These are phyloP conservation scores for Standfussiana lucernea DNA, from an alignment of 2,888 invertebrate genomes.

Conservation along the genomic window DNA sequence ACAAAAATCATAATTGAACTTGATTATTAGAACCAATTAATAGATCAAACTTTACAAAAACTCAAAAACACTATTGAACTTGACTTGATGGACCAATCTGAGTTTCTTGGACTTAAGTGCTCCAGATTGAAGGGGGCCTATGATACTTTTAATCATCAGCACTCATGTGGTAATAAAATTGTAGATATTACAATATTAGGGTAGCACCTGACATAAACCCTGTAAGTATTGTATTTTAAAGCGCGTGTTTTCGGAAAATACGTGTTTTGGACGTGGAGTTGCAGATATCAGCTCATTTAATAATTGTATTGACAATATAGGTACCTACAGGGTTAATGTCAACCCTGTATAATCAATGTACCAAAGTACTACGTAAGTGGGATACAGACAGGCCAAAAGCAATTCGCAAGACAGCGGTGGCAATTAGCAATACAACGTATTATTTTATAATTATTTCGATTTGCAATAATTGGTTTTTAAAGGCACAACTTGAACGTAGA, in stretches of 20 bases:
- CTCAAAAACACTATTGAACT: not conserved
- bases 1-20: not conserved
- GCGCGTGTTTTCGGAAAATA: too few species aligned
- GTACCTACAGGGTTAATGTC: too few species aligned
- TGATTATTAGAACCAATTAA: not conserved
- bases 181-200: not conserved
- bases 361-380: not conserved
- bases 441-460: not conserved
- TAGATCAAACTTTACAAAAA: not conserved
- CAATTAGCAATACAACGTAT: constrained; percentile 3
- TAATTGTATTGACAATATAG: too few species aligned
- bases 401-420: not conserved
- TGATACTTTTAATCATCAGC: not conserved
- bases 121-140: not conserved
- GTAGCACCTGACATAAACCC: not conserved
- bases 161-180: not conserved
- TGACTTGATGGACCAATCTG: not conserved
- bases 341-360: not conserved
- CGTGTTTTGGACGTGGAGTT: too few species aligned
- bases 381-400: not conserved
- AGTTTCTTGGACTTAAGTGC: not conserved
- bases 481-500: not conserved
- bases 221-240: too few species aligned
- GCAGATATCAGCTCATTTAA: too few species aligned
- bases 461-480: not conserved